A percentile compares a stretch with the other conserved stretches of the same genome.
phyloP scores from a whole-genome alignment of 2,797 vertebrate genomes.

The Loriculus beryllinus region DNA sequence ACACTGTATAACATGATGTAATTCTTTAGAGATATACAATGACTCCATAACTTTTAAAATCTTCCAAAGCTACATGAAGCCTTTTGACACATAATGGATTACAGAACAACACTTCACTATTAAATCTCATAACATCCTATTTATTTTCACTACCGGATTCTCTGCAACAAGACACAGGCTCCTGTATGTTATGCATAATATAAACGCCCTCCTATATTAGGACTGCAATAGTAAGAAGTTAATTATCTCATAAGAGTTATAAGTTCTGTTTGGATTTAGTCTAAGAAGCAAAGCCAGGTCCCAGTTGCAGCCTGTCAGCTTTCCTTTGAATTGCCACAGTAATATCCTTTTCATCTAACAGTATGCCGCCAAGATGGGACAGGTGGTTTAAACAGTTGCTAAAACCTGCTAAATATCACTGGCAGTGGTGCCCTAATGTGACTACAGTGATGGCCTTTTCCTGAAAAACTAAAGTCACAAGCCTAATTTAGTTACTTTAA shows the following conservation, averaged over 20 bases:
- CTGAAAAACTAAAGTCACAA: not conserved
- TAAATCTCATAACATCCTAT: not conserved
- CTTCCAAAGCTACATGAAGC: not conserved
- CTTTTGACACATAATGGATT: not conserved
- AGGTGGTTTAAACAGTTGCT: not conserved
- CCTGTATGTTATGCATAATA: not conserved
- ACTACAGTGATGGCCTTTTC: not conserved
- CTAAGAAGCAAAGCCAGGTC: not conserved
- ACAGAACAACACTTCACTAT: not conserved
- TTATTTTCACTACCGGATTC: not conserved
- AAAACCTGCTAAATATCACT: not conserved
- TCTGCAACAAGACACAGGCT: not conserved
- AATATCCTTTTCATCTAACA: not conserved
- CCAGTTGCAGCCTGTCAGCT: not conserved
- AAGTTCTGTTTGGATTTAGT: not conserved
- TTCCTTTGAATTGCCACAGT: not conserved
- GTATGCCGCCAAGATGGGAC: not conserved
- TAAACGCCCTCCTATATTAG: not conserved
- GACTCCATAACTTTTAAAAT: not conserved
- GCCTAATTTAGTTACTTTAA: not conserved
- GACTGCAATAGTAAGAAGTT: not conserved
- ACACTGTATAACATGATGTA: rapidly evolving
- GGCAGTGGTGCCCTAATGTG: not conserved
- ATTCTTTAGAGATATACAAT: not conserved
- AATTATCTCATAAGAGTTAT: not conserved